Percentiles rank a stretch among this genome's conserved stretches.
phyloP scores from a whole-genome alignment of 2,797 vertebrate species.

The Enteromius unitaeniatus region DNA sequence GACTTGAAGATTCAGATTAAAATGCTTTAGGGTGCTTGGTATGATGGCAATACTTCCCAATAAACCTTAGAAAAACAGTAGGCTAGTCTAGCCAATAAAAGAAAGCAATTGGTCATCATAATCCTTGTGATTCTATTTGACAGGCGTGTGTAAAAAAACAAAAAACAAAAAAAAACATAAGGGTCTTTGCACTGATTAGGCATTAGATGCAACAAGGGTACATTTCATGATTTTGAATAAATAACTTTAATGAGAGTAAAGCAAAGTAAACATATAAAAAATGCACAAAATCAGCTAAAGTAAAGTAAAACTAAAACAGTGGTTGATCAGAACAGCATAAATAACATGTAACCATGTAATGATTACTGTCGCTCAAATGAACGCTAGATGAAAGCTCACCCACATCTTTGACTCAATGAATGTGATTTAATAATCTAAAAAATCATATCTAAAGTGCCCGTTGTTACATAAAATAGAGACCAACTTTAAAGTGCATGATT shows the following conservation, averaged over 20 bases:
- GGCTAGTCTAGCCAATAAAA: neutral
- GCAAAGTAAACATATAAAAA: constrained; percentile 65
- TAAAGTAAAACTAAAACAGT: constrained; percentile 1
- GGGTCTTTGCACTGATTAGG: neutral
- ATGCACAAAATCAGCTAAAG: constrained; percentile 63
- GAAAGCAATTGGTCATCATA: neutral
- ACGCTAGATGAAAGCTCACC: neutral
- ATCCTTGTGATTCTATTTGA: neutral
- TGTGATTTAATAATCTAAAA: neutral
- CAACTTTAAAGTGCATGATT: constrained; percentile 57
- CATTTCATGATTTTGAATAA: constrained; percentile 60
- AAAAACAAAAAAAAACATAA: neutral
- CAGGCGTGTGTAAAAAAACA: constrained; percentile 1
- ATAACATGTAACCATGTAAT: constrained; percentile 57
- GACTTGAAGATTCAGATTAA: neutral
- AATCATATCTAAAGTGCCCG: constrained; percentile 44
- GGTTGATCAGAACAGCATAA: constrained; percentile 20
- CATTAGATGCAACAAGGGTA: constrained; percentile 53
- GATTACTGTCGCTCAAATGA: constrained; percentile 45
- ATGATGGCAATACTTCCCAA: neutral
- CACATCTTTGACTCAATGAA: constrained; percentile 19
- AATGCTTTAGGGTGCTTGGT: constrained; percentile 21
- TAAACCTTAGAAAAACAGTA: constrained; percentile 3
- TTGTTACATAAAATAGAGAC: constrained; percentile 44
- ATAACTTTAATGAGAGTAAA: constrained; percentile 58